Evolutionary conservation across 2,797 vertebrate genomes (phyloP).

Genomic region (Oophaga sylvatica): DNA sequence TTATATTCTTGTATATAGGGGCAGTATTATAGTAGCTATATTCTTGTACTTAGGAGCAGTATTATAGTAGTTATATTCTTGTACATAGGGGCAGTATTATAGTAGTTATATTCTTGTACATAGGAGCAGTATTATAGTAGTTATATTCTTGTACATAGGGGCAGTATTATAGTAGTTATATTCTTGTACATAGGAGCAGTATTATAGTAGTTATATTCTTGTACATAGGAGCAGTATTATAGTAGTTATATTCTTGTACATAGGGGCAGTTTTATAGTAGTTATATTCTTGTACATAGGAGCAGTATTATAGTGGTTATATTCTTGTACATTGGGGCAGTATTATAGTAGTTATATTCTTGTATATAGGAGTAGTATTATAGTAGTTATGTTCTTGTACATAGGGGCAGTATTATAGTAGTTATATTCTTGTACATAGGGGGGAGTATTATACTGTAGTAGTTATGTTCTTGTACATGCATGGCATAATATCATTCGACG

Average conservation of each 20-base stretch:
- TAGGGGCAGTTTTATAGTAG: not conserved
- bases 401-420: not conserved
- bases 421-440: not conserved
- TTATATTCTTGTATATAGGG: not conserved
- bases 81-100: not conserved
- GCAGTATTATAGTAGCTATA: not conserved
- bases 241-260: not conserved
- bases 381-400: not conserved
- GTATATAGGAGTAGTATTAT: not conserved
- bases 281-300: not conserved
- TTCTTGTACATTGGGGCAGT: not conserved
- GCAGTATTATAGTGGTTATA: not conserved
- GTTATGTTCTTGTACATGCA: too few relatives aligned
- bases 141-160: constrained; percentile 12
- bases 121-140: not conserved
- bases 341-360: not conserved
- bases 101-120: not conserved
- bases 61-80: constrained; percentile 10
- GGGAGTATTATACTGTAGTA: too few relatives aligned
- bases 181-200: not conserved
- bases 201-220: not conserved
- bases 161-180: constrained; percentile 21
- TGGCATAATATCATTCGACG: too few relatives aligned
- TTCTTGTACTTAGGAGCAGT: constrained; percentile 1
- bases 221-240: not conserved